Conservation (phyloP, 1,140 invertebrate genomes). For the Meloidogyne hapla region DNA sequence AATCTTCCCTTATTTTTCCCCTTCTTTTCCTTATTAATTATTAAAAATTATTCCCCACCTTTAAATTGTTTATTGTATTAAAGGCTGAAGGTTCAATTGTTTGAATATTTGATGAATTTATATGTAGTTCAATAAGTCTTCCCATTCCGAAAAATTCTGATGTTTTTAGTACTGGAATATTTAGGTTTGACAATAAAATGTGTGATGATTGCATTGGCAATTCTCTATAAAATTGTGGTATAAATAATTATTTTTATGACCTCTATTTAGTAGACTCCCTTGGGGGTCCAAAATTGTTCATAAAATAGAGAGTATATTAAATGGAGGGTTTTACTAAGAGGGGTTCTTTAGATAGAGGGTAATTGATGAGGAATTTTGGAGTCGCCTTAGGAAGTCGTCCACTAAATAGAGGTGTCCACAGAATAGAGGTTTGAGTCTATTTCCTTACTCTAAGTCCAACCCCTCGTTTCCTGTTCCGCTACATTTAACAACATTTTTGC, state of each 20-base stretch:
- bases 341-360: too few relatives aligned
- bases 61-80: constrained; percentile 47
- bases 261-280: neutral
- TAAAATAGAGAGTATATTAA: too few relatives aligned
- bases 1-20: too few relatives aligned
- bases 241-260: neutral
- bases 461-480: neutral
- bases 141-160: constrained; percentile 50
- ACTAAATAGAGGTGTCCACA: too few relatives aligned
- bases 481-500: constrained; percentile 31
- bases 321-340: too few relatives aligned
- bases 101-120: constrained; percentile 47
- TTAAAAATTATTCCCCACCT: neutral
- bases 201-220: constrained; percentile 60
- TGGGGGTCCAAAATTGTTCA: neutral
- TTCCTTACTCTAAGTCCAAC: neutral
- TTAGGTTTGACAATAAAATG: constrained; percentile 41
- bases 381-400: too few relatives aligned
- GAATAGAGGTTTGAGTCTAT: neutral
- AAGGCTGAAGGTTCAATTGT: constrained; percentile 53
- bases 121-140: constrained; percentile 48
- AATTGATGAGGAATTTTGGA: too few relatives aligned
- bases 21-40: too few relatives aligned
- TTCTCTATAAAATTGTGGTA: constrained; percentile 3
- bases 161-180: constrained; percentile 42